Conservation (phyloP, 2,113 vertebrate species). For the Phasianus colchicus region DNA sequence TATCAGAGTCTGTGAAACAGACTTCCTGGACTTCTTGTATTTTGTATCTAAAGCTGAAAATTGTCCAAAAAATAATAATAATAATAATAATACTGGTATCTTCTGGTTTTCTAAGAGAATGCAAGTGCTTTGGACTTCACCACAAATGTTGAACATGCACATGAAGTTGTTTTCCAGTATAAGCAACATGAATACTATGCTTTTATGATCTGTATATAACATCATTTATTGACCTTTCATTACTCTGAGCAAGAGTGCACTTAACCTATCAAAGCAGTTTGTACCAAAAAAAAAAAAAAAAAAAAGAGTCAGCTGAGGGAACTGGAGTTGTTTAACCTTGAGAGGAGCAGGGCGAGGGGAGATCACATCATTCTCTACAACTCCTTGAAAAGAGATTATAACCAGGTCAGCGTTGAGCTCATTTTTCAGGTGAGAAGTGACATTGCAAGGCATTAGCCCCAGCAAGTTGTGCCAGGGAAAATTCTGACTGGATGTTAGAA, state of each 20-base stretch:
- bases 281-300: not conserved
- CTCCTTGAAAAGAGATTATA: not conserved
- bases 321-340: not conserved
- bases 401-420: no score
- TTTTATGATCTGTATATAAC: not conserved
- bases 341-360: not conserved
- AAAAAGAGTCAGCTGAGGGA: not conserved
- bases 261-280: not conserved
- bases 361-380: not conserved
- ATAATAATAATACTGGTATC: not conserved
- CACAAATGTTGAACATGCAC: not conserved
- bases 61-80: not conserved
- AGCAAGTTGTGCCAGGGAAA: not conserved
- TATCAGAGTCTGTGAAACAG: not conserved
- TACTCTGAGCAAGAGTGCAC: not conserved
- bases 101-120: not conserved
- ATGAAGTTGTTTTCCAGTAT: not conserved
- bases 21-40: not conserved
- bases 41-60: not conserved
- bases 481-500: not conserved
- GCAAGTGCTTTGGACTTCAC: not conserved
- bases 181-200: not conserved
- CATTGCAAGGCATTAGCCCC: not conserved
- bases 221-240: not conserved
- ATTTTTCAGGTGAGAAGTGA: not conserved